These are phyloP conservation scores for Hyphantria cunea DNA, from an alignment of 1,140 invertebrate species.

Conservation along the genomic window DNA sequence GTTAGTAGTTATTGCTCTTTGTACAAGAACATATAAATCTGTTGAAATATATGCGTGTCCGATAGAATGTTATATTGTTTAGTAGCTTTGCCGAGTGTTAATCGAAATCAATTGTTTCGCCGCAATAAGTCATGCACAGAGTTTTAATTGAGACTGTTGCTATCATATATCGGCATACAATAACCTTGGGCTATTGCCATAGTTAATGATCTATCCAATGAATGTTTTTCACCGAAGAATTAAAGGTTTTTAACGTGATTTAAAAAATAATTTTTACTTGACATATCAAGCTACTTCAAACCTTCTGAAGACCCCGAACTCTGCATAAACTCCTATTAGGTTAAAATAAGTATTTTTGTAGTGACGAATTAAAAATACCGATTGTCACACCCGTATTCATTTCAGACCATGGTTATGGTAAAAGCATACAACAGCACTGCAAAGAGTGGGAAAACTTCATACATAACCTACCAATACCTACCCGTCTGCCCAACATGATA, in stretches of 20 bases:
- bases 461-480: too few relatives aligned
- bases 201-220: slow-evolving; percentile 24
- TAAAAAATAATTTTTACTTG: too few relatives aligned
- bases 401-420: too few relatives aligned
- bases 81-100: slow-evolving; percentile 64
- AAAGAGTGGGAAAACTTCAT: too few relatives aligned
- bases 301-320: too few relatives aligned
- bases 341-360: too few relatives aligned
- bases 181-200: slow-evolving; percentile 39
- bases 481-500: too few relatives aligned
- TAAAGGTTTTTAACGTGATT: background rate
- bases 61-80: slow-evolving; percentile 59
- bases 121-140: slow-evolving; percentile 49
- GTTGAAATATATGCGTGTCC: slow-evolving; percentile 33
- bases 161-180: slow-evolving; percentile 45
- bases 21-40: slow-evolving; percentile 31
- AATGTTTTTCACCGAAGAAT: slow-evolving; percentile 27
- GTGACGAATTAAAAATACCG: too few relatives aligned
- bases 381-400: too few relatives aligned
- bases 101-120: slow-evolving; percentile 66
- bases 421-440: too few relatives aligned
- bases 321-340: too few relatives aligned
- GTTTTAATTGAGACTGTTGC: slow-evolving; percentile 57
- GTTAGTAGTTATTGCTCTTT: slow-evolving; percentile 19
- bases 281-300: too few relatives aligned